phyloP scores from a whole-genome alignment of 2,888 invertebrate species.

The Azorinus chamasolen region DNA sequence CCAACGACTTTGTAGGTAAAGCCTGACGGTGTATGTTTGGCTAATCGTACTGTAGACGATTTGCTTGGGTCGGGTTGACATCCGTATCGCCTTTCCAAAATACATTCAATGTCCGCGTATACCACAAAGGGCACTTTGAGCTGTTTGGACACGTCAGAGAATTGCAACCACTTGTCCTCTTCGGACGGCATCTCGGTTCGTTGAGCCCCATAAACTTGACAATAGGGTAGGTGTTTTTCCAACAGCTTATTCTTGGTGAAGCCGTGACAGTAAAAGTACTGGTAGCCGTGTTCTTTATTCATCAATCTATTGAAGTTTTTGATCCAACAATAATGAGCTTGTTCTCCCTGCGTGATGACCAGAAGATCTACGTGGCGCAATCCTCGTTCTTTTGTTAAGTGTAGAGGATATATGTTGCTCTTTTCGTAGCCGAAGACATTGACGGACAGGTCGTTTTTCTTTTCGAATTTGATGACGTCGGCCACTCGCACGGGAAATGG shows the following conservation, averaged over 20 bases:
- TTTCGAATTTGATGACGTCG: conserved; percentile 19
- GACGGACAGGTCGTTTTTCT: conserved; percentile 19
- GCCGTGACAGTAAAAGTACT: conserved; percentile 11
- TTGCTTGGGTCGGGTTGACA: conserved; percentile 25
- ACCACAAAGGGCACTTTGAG: not conserved
- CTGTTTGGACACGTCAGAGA: not conserved
- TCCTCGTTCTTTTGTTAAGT: conserved; percentile 7
- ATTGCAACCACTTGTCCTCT: not conserved
- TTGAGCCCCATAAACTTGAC: not conserved
- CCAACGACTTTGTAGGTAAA: not conserved
- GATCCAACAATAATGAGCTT: not conserved
- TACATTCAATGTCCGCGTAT: not conserved
- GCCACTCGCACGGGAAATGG: conserved; percentile 20
- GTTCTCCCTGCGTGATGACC: conserved; percentile 4
- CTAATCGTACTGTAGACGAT: conserved; percentile 9
- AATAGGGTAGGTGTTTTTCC: conserved; percentile 8
- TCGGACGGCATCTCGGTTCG: not conserved
- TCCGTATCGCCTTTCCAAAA: not conserved
- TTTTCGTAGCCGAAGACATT: conserved; percentile 25
- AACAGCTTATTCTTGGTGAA: not conserved
- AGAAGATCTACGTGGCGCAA: conserved; percentile 19
- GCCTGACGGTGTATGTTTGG: not conserved
- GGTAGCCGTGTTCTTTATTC: not conserved
- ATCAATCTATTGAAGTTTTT: conserved; percentile 2
- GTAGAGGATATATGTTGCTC: conserved; percentile 8